phyloP scores from a whole-genome alignment of 2,888 invertebrate genomes.

The Cephus pygmeus region DNA sequence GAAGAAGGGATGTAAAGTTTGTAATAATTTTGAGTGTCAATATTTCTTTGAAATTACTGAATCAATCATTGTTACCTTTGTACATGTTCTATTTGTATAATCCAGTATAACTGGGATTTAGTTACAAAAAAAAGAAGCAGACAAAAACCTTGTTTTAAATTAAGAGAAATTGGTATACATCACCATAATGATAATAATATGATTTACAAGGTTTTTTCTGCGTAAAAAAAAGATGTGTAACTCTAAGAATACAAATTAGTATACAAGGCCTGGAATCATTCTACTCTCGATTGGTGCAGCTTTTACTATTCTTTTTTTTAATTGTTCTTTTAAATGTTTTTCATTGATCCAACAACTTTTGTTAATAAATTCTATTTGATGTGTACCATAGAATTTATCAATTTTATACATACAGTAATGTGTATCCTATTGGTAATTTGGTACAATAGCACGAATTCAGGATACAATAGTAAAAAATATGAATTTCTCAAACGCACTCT shows the following conservation, averaged over 20 bases:
- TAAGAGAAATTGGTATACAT: background rate
- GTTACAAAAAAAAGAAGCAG: background rate
- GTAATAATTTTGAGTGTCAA: background rate
- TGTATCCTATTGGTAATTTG: background rate
- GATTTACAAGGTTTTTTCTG: background rate
- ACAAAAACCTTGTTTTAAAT: background rate
- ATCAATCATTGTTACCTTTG: background rate
- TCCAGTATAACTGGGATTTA: background rate
- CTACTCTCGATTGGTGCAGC: background rate
- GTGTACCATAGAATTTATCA: background rate
- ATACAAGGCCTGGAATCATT: background rate
- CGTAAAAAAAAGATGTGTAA: background rate
- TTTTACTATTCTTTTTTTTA: background rate
- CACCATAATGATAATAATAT: background rate
- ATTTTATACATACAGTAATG: background rate
- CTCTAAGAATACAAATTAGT: background rate
- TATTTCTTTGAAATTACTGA: background rate
- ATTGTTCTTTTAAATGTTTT: background rate
- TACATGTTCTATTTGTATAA: background rate
- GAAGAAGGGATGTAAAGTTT: background rate
- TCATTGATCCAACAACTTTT: background rate
- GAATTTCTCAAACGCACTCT: background rate
- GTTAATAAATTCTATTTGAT: background rate
- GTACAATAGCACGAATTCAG: background rate
- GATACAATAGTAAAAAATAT: background rate